Percentiles rank a stretch among this genome's conserved stretches.
These are phyloP conservation scores for Muscicapa adusta DNA, from an alignment of 2,113 vertebrate genomes.

Conservation along the genomic window DNA sequence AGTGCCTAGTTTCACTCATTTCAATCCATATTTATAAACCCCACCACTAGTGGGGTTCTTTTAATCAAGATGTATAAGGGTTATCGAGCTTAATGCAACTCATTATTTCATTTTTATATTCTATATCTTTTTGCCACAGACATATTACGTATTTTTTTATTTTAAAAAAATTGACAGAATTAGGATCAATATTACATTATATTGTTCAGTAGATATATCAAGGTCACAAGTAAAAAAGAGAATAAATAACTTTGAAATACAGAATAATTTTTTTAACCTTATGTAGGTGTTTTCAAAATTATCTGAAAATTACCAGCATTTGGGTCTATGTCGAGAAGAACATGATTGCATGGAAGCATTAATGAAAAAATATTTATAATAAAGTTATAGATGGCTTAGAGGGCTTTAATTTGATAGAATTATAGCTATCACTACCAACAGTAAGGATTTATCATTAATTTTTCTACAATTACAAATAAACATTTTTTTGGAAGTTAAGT, in stretches of 20 bases:
- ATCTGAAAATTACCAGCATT: not conserved
- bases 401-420: not conserved
- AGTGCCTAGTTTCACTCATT: not conserved
- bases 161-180: not conserved
- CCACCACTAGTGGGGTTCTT: not conserved
- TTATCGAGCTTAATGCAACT: not conserved
- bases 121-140: not conserved
- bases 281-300: not conserved
- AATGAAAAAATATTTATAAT: not conserved
- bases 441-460: not conserved
- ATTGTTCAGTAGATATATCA: not conserved
- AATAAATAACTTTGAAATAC: not conserved
- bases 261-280: not conserved
- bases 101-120: not conserved
- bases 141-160: not conserved
- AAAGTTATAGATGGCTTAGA: not conserved
- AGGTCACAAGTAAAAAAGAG: not conserved
- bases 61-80: not conserved
- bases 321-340: not conserved
- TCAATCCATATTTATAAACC: not conserved
- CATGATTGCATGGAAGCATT: not conserved
- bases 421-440: not conserved
- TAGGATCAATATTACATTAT: not conserved
- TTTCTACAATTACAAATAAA: not conserved
- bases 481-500: not conserved